Conservation (phyloP, 2,888 invertebrate genomes). For the Prenolepis imparis region DNA sequence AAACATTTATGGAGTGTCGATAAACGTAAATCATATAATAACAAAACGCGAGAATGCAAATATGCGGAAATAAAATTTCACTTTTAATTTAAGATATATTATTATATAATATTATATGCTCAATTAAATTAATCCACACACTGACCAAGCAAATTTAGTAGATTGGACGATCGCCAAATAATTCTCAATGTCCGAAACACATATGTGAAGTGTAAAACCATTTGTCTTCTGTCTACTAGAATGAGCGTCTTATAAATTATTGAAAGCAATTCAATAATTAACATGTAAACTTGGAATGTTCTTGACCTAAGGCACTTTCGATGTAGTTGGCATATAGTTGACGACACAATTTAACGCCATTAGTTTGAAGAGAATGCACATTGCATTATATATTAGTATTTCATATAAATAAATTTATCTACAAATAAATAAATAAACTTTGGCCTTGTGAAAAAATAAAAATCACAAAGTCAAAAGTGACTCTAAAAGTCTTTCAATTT, state of each 20-base stretch:
- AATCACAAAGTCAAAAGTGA: not conserved
- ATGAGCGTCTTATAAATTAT: not conserved
- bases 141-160: not conserved
- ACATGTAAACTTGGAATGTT: slow-evolving; percentile 29
- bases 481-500: not conserved
- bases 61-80: slow-evolving; percentile 1
- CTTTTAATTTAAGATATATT: not conserved
- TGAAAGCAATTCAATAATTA: slow-evolving; percentile 26
- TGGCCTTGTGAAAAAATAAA: no score
- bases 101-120: not conserved
- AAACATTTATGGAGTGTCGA: not conserved
- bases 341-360: slow-evolving; percentile 12
- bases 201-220: not conserved
- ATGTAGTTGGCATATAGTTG: slow-evolving; percentile 3
- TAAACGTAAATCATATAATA: not conserved
- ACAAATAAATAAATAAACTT: slow-evolving; percentile 1
- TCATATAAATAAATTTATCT: not conserved
- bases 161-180: not conserved
- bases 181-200: slow-evolving; percentile 2
- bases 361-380: not conserved
- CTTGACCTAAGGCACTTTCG: not conserved
- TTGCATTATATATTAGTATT: not conserved
- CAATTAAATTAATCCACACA: not conserved
- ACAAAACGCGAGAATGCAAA: not conserved
- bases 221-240: not conserved